Conservation (phyloP, 2,797 vertebrate species). For the Natrix natrix region DNA sequence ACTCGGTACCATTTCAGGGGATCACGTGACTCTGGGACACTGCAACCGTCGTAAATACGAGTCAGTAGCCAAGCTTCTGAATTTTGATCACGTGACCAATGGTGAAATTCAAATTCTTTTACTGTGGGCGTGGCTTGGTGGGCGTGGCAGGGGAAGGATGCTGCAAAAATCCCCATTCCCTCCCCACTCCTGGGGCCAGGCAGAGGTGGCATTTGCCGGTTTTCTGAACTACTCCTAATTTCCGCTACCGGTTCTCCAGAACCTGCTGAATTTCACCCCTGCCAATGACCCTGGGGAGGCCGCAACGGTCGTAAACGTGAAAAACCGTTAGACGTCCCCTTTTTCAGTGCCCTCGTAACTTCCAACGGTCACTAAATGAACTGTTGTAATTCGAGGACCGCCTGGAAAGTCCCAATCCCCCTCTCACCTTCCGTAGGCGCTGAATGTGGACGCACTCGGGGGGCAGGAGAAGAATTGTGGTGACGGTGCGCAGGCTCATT, state of each 20-base stretch:
- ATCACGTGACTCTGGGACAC: background rate
- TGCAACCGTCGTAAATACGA: background rate
- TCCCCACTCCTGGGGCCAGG: too few relatives aligned
- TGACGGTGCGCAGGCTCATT: conserved; percentile 72
- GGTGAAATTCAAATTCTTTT: too few relatives aligned
- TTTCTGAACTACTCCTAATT: too few relatives aligned
- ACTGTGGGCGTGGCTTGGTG: too few relatives aligned
- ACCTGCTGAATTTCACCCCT: too few relatives aligned
- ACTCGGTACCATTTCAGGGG: background rate
- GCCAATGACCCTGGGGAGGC: background rate
- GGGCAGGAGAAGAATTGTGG: conserved; percentile 72
- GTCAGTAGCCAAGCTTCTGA: background rate
- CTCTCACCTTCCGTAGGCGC: conserved; percentile 65
- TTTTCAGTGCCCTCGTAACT: background rate
- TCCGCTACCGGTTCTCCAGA: too few relatives aligned
- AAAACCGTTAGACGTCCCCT: rapidly evolving
- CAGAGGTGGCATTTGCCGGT: too few relatives aligned
- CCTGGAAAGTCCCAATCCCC: background rate
- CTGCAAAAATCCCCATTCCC: too few relatives aligned
- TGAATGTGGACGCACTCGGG: conserved; percentile 72
- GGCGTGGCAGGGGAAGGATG: too few relatives aligned
- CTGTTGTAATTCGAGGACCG: background rate
- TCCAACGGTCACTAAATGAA: rapidly evolving
- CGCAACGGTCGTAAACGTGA: background rate
- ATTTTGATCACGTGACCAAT: background rate